Evolutionary conservation across 2,888 invertebrate genomes (phyloP).

Genomic region (Gymnoscelis rufifasciata): DNA sequence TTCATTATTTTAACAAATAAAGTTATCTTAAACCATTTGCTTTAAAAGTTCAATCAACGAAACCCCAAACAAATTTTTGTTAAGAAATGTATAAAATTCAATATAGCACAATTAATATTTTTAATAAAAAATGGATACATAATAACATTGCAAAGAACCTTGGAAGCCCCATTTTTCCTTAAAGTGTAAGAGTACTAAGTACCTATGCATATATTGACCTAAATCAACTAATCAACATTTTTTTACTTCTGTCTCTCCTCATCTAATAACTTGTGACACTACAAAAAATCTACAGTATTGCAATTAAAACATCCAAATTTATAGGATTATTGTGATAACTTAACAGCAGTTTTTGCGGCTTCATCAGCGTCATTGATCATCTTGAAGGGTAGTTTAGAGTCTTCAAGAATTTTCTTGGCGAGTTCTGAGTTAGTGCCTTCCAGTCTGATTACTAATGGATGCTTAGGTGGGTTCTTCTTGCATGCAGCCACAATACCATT

Average conservation of each 20-base stretch:
- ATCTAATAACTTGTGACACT: no score
- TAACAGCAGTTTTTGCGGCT: constrained; percentile 93
- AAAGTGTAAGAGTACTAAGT: constrained; percentile 1
- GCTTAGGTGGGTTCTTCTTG: constrained; percentile 85
- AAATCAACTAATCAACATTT: no score
- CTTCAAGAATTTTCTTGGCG: constrained; percentile 89
- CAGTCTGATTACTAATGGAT: constrained; percentile 95
- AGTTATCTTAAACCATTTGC: no score
- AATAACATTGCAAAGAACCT: neutral
- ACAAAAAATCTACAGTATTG: neutral
- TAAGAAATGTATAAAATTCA: constrained; percentile 22
- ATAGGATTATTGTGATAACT: constrained; percentile 42
- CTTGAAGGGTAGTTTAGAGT: constrained; percentile 90
- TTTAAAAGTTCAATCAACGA: no score
- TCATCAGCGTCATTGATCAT: constrained; percentile 93
- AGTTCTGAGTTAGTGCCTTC: constrained; percentile 96
- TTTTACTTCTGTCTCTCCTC: no score
- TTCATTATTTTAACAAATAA: no score
- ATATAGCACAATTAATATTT: constrained; percentile 26
- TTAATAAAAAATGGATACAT: neutral
- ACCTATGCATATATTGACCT: neutral
- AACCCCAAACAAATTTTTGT: no score
- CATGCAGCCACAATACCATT: constrained; percentile 95
- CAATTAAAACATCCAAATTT: neutral
- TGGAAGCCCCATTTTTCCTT: constrained; percentile 10